Conservation (phyloP, 2,113 vertebrate genomes). For the Limanda limanda region DNA sequence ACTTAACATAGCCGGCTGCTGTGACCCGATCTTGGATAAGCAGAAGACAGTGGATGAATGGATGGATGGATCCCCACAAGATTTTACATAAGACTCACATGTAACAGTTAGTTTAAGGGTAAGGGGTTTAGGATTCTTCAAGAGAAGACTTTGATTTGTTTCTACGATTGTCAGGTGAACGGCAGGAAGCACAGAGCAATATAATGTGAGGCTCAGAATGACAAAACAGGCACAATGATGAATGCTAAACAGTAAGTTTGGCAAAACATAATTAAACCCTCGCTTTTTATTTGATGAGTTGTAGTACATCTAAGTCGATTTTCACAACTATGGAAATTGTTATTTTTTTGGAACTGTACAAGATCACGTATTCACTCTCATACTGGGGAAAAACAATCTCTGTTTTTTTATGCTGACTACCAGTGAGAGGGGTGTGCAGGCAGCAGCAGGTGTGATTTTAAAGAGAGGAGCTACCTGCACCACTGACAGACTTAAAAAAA, state of each 20-base stretch:
- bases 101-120: not conserved
- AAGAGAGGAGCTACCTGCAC: slow-evolving; percentile 1
- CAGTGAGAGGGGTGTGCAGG: not conserved
- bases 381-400: not conserved
- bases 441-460: slow-evolving; percentile 4
- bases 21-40: too few relatives aligned
- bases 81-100: not conserved
- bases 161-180: slow-evolving; percentile 13
- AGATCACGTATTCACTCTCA: too few relatives aligned
- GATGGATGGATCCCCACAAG: too few relatives aligned
- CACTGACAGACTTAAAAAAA: slow-evolving; percentile 13
- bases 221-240: not conserved
- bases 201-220: not conserved
- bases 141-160: not conserved
- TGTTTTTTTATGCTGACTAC: not conserved
- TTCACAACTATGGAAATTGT: not conserved
- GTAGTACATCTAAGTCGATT: slow-evolving; percentile 1
- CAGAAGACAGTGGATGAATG: too few relatives aligned
- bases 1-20: not conserved
- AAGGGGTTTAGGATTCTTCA: not conserved
- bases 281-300: slow-evolving; percentile 8
- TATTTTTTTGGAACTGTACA: not conserved
- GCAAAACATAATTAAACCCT: slow-evolving; percentile 13
- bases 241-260: slow-evolving; percentile 4
- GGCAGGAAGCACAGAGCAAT: not conserved